phyloP scores from a whole-genome alignment of 2,797 vertebrate species.

The Pseudochaenichthys georgianus region DNA sequence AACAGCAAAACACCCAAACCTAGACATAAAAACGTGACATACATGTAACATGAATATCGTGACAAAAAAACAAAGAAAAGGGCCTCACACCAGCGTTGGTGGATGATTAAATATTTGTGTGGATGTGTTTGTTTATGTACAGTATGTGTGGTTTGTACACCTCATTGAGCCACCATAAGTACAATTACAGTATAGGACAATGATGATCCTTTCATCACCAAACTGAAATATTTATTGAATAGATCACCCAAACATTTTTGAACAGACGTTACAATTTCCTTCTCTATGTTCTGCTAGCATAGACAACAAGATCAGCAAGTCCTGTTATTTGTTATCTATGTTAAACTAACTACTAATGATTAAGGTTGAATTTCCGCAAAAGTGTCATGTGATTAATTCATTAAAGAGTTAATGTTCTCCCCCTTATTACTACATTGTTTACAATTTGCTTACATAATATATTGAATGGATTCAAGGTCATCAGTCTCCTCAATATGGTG shows the following conservation, averaged over 20 bases:
- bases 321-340: no score
- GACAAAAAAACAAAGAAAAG: slow-evolving; percentile 9
- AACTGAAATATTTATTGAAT: neutral
- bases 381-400: no score
- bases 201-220: no score
- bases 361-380: no score
- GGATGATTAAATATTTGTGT: neutral
- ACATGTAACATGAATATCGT: no score
- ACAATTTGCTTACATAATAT: neutral
- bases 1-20: no score
- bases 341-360: no score
- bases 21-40: no score
- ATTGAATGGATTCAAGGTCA: neutral
- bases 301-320: no score
- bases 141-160: neutral
- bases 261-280: no score
- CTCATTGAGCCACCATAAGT: neutral
- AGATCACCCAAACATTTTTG: no score
- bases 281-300: no score
- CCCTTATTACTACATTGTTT: neutral
- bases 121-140: neutral
- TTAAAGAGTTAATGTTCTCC: neutral
- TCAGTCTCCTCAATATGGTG: neutral
- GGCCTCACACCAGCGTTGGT: neutral
- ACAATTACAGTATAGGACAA: neutral